Evolutionary conservation across 2,113 vertebrate species (phyloP).

Genomic region (Lates calcarifer): DNA sequence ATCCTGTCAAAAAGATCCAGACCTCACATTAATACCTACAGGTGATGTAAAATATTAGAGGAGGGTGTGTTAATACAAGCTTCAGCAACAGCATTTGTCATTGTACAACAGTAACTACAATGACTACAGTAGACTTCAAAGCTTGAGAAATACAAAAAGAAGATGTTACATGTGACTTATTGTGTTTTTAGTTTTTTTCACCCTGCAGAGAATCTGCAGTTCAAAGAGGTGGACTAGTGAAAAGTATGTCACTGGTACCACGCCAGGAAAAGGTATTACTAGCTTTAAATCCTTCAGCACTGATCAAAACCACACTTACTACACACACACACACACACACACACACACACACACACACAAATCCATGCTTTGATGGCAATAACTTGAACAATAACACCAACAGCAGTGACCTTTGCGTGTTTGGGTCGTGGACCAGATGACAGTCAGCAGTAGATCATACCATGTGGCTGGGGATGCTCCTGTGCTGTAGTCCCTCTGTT

Average conservation of each 20-base stretch:
- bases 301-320: slow-evolving; percentile 73
- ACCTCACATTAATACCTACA: not conserved
- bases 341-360: slow-evolving; percentile 25
- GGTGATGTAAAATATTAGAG: not conserved
- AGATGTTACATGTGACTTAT: slow-evolving; percentile 38
- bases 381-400: slow-evolving; percentile 50
- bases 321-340: slow-evolving; percentile 19
- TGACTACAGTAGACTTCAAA: slow-evolving; percentile 31
- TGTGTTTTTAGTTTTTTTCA: not conserved
- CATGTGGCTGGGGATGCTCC: slow-evolving; percentile 7
- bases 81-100: slow-evolving; percentile 22
- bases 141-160: slow-evolving; percentile 36
- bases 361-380: slow-evolving; percentile 44
- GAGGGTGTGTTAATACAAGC: not conserved
- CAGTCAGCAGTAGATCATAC: slow-evolving; percentile 32
- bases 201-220: slow-evolving; percentile 48
- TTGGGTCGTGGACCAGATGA: slow-evolving; percentile 38
- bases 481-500: not conserved
- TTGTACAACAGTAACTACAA: slow-evolving; percentile 12
- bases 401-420: slow-evolving; percentile 49
- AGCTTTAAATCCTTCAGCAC: slow-evolving; percentile 74
- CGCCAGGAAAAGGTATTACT: slow-evolving; percentile 76
- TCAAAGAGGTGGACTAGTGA: slow-evolving; percentile 66
- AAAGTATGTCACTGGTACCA: slow-evolving; percentile 78
- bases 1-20: not conserved